Evolutionary conservation across 2,797 vertebrate species (phyloP).

Genomic region (Darevskia mixta): DNA sequence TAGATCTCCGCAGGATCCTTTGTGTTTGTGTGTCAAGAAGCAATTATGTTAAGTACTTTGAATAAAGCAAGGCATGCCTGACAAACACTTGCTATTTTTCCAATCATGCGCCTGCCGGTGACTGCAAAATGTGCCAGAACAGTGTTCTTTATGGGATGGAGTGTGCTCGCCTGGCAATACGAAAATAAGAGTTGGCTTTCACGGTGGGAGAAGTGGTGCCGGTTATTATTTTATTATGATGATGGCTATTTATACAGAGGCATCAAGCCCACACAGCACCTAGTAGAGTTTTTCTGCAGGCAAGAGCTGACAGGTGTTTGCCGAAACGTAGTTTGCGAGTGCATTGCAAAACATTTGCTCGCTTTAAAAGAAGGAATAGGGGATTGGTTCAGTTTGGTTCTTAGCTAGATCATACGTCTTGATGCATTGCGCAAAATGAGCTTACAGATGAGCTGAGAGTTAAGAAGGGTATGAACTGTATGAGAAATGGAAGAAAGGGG

Average conservation of each 20-base stretch:
- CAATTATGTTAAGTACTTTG: slow-evolving; percentile 74
- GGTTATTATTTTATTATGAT: not conserved
- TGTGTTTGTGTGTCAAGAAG: slow-evolving; percentile 6
- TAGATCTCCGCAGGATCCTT: slow-evolving; percentile 59
- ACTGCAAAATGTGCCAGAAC: slow-evolving; percentile 60
- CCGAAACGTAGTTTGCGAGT: not conserved
- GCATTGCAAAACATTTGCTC: not conserved
- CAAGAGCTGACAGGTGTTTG: not conserved
- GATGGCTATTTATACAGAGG: not conserved
- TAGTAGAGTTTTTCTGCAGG: not conserved
- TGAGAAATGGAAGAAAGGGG: too few relatives aligned
- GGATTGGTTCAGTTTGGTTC: too few relatives aligned
- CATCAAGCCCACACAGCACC: not conserved
- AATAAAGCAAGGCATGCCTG: slow-evolving; percentile 70
- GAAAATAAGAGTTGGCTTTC: slow-evolving; percentile 71
- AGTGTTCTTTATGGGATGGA: slow-evolving; percentile 62
- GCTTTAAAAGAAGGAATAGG: not conserved
- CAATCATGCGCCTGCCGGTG: slow-evolving; percentile 61
- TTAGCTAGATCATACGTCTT: too few relatives aligned
- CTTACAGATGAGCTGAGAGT: too few relatives aligned
- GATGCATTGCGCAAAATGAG: too few relatives aligned
- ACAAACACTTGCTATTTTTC: slow-evolving; percentile 75
- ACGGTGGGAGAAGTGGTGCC: slow-evolving; percentile 23
- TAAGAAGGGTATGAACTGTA: too few relatives aligned
- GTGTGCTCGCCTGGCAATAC: slow-evolving; percentile 63